phyloP scores from a whole-genome alignment of 2,888 invertebrate genomes.

The Xanthorhoe spadicearia region DNA sequence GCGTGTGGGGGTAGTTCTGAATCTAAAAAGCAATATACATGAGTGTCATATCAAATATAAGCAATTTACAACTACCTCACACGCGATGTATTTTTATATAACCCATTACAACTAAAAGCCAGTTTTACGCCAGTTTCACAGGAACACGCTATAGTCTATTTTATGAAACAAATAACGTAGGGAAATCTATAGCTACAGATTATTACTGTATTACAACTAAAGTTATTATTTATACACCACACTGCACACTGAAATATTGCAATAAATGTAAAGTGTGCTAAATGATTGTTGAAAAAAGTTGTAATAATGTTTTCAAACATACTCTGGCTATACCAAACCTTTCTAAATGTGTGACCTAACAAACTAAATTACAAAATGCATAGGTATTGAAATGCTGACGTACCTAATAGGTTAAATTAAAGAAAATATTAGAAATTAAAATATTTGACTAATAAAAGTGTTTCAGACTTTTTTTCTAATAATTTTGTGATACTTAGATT shows the following conservation, averaged over 20 bases:
- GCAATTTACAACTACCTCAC: conserved; percentile 1
- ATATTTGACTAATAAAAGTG: conserved; percentile 29
- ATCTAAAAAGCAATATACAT: conserved; percentile 7
- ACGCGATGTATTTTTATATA: not conserved
- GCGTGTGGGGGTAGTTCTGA: conserved; percentile 12
- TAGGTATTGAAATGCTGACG: conserved; percentile 44
- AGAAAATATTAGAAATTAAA: conserved; percentile 24
- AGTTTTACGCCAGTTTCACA: conserved; percentile 29
- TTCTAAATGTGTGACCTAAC: conserved; percentile 26
- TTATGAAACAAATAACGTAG: conserved; percentile 13
- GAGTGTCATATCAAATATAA: conserved; percentile 9
- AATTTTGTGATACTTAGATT: conserved; percentile 41
- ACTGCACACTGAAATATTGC: conserved; percentile 1
- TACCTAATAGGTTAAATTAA: conserved; percentile 47
- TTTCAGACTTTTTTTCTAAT: conserved; percentile 36
- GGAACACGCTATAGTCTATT: conserved; percentile 26
- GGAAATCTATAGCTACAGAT: conserved; percentile 4
- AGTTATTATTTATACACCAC: not conserved
- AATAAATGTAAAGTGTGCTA: conserved; percentile 3
- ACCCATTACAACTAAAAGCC: not conserved
- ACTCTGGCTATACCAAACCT: conserved; percentile 14
- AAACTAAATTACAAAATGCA: conserved; percentile 26
- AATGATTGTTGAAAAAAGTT: conserved; percentile 5
- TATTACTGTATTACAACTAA: conserved; percentile 17
- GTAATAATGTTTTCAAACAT: conserved; percentile 14